Evolutionary conservation across 2,888 invertebrate species (phyloP).

Genomic region (Phengaris arion): DNA sequence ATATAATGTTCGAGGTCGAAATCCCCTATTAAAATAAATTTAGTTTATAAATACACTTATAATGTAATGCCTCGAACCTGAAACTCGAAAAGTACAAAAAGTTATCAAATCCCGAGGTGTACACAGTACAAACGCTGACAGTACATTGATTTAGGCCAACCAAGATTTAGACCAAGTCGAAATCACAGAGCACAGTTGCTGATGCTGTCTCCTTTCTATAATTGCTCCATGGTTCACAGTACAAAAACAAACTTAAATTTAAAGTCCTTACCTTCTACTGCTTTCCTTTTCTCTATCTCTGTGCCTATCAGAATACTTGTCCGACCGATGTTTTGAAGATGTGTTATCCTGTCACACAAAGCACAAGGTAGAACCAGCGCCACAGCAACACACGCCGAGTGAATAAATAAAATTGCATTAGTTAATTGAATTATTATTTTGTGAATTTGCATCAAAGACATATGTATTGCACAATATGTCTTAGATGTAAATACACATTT

Average conservation of each 20-base stretch:
- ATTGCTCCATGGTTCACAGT: no score
- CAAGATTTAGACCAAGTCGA: no score
- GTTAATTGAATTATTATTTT: constrained; percentile 63
- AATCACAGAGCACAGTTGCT: no score
- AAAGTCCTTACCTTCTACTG: constrained; percentile 57
- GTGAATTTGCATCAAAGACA: constrained; percentile 59
- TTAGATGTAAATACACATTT: constrained; percentile 63
- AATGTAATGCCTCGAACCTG: no score
- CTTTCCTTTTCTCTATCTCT: constrained; percentile 69
- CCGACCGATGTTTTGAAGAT: constrained; percentile 77
- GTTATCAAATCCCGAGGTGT: no score
- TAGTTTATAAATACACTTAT: no score
- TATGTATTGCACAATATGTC: constrained; percentile 38
- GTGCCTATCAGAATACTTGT: constrained; percentile 78
- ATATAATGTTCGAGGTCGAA: no score
- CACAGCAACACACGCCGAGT: constrained; percentile 80
- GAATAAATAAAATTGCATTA: constrained; percentile 78
- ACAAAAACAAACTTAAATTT: background rate
- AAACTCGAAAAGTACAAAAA: no score
- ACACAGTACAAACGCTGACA: no score
- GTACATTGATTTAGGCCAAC: no score
- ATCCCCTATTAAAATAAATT: no score
- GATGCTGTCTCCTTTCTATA: no score
- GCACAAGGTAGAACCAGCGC: constrained; percentile 81
- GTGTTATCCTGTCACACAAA: constrained; percentile 81